Evolutionary conservation across 2,888 invertebrate genomes (phyloP).

Genomic region (Chromoteleia sp.): DNA sequence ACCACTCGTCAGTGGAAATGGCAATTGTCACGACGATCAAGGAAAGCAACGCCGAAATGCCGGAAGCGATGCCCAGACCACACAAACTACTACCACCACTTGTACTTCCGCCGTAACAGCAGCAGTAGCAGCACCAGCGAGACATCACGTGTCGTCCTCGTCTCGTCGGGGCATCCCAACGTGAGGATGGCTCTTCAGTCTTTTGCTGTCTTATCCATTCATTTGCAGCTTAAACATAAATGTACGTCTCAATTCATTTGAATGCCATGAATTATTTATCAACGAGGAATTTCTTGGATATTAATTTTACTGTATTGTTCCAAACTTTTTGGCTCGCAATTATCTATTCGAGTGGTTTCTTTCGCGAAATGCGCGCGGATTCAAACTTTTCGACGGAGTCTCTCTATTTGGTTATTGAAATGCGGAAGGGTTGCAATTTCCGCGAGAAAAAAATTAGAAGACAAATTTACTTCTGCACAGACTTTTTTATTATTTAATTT

Average conservation of each 20-base stretch:
- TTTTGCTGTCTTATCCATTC: constrained; percentile 45
- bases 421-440: neutral
- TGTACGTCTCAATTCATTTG: constrained; percentile 15
- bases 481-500: too few species aligned
- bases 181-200: constrained; percentile 44
- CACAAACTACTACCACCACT: constrained; percentile 74
- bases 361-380: neutral
- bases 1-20: constrained; percentile 93
- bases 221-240: constrained; percentile 49
- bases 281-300: constrained; percentile 6
- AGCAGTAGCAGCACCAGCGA: constrained; percentile 79
- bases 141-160: constrained; percentile 79
- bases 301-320: constrained; percentile 18
- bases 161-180: constrained; percentile 79
- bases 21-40: constrained; percentile 90
- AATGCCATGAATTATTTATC: constrained; percentile 26
- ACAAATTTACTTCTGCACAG: too few species aligned
- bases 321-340: constrained; percentile 11
- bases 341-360: constrained; percentile 10
- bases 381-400: neutral
- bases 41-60: constrained; percentile 89
- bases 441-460: too few species aligned
- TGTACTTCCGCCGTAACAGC: constrained; percentile 69
- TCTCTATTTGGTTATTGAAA: neutral
- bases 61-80: constrained; percentile 80